Evolutionary conservation across 2,113 vertebrate genomes (phyloP).

Genomic region (Leucopternis melanops): DNA sequence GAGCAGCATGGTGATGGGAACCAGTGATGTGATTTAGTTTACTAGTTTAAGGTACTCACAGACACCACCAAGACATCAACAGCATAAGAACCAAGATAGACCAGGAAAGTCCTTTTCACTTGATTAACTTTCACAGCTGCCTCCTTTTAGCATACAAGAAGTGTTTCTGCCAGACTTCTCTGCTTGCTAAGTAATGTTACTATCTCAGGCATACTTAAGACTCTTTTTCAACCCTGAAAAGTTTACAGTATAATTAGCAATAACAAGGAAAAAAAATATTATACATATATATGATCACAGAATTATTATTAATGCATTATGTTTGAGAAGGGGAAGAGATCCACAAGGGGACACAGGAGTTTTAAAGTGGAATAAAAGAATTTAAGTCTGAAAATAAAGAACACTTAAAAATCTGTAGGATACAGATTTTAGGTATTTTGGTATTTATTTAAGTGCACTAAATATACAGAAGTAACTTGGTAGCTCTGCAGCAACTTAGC

Average conservation of each 20-base stretch:
- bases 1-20: too few species aligned
- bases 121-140: background rate
- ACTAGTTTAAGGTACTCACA: background rate
- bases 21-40: background rate
- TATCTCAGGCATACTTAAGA: background rate
- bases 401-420: background rate
- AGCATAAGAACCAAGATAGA: background rate
- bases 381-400: background rate
- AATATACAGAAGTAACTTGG: background rate
- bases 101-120: background rate
- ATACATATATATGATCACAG: background rate
- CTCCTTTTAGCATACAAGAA: background rate
- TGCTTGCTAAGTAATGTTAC: background rate
- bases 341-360: background rate
- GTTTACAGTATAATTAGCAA: background rate
- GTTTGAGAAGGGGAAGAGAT: background rate
- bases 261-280: fast-evolving
- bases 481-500: background rate
- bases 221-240: background rate
- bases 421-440: background rate
- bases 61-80: background rate
- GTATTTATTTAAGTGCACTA: background rate
- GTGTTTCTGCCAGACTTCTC: background rate
- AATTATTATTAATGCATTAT: background rate
- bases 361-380: background rate